Percentiles rank a stretch among this genome's conserved stretches.
Evolutionary conservation across 2,113 vertebrate species (phyloP).

Genomic region (Nerophis lumbriciformis): DNA sequence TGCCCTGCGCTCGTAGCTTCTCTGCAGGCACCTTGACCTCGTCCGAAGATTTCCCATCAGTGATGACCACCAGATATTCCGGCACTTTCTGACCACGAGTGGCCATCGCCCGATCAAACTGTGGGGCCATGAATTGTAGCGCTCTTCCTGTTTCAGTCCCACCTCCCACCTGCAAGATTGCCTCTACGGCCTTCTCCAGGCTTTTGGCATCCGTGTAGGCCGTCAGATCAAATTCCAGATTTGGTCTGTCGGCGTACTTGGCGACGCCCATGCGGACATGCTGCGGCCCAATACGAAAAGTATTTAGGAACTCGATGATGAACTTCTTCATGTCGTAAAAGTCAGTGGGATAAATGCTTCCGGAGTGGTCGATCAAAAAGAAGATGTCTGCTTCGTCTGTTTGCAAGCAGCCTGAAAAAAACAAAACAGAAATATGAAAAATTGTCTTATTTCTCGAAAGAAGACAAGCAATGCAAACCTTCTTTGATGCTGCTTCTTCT

Average conservation of each 20-base stretch:
- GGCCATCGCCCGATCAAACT: constrained; percentile 55
- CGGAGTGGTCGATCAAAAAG: constrained; percentile 82
- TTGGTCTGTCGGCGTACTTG: constrained; percentile 61
- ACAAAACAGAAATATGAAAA: background rate
- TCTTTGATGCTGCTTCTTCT: constrained; percentile 44
- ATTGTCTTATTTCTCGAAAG: background rate
- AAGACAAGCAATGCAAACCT: constrained; percentile 61
- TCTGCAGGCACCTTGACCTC: constrained; percentile 63
- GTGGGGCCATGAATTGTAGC: constrained; percentile 62
- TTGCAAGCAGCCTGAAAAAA: constrained; percentile 69
- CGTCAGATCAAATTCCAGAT: constrained; percentile 65
- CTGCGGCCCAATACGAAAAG: constrained; percentile 70
- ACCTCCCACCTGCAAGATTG: constrained; percentile 61
- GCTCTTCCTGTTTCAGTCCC: constrained; percentile 72
- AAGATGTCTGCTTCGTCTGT: constrained; percentile 82
- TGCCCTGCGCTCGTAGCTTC: constrained; percentile 49
- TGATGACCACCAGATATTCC: constrained; percentile 77
- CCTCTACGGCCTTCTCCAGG: constrained; percentile 64
- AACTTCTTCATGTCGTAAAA: constrained; percentile 81
- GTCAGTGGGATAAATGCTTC: constrained; percentile 64
- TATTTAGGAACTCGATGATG: constrained; percentile 66
- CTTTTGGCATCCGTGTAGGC: constrained; percentile 28
- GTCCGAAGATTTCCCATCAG: constrained; percentile 75
- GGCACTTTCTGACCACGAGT: constrained; percentile 52
- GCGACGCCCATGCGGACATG: constrained; percentile 74